Evolutionary conservation across 2,113 vertebrate genomes (phyloP), one percentile per base, ranked within the genome.

Genomic region (Myanophis thanlyinensis): DNA sequence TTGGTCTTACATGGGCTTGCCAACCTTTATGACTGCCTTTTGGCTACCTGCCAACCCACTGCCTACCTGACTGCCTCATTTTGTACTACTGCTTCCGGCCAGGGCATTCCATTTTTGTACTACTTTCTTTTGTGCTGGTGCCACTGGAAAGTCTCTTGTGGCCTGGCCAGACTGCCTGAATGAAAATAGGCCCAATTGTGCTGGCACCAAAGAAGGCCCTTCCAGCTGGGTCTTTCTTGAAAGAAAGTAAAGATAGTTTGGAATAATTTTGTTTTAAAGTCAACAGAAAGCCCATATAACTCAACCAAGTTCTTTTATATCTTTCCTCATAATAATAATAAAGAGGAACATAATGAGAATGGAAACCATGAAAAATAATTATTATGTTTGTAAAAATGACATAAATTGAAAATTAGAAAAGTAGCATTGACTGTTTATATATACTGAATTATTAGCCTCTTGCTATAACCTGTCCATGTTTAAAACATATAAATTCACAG

Each of bases 401-500:
- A 85, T 54, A 53, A 48, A 3, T 40, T 87, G 44, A 7, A 84
- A 54, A 49, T 51, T 10, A 30, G 27, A 85, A 87, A 91, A 5
- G 23, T 20, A 9, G 10, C 53, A 62, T 91, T 91, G 25, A 67
- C 15, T 95, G 94, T 93, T 91, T 1, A 73, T 91, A 23, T 94
- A 93, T 92, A 94, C n/a, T 96, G 93, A 18, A 89, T 85, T 84
- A 51, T 95, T 94, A 51, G 27, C 35, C 2, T 3, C n/a, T 40
- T 8, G 92, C 90, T 93, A 92, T 73, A 88, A 62, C 90, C 87
- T 35, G 94, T 91, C 93, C 87, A 27, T 94, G 49, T 3, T 44
- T 93, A 95, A 96, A 96, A 93, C 93, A 95, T 95, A 94, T 95
- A 95, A 96, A 89, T 92, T 48, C 53, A 91, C 89, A 93, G 93